A percentile compares a stretch with the other conserved stretches of the same genome.
Conservation (phyloP, 1,140 invertebrate species). For the Trachelipus rathkii region DNA sequence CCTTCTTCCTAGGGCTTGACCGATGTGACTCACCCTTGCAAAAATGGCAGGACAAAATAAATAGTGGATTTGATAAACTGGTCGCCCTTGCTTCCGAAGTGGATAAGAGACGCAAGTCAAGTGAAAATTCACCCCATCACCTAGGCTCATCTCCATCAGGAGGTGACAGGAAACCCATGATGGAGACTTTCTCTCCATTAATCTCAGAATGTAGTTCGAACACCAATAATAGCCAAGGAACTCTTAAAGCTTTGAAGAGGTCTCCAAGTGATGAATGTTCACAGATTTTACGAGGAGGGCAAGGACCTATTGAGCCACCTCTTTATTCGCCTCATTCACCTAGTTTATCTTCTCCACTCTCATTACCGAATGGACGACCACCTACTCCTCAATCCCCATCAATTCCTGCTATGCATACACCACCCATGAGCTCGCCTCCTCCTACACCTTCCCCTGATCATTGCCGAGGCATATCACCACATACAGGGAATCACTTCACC, state of each 20-base stretch:
- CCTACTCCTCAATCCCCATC: conserved; percentile 37
- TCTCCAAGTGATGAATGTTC: not conserved
- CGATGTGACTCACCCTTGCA: conserved; percentile 43
- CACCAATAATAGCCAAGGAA: not conserved
- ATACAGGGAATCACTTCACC: conserved; percentile 15
- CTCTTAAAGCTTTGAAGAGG: not conserved
- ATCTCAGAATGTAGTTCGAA: not conserved
- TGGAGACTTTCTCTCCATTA: conserved; percentile 19
- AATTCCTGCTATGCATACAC: conserved; percentile 35
- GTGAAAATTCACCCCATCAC: conserved; percentile 56
- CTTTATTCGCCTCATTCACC: conserved; percentile 48
- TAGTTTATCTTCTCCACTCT: conserved; percentile 44
- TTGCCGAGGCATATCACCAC: conserved; percentile 26
- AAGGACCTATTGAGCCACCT: conserved; percentile 44
- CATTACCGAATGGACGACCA: conserved; percentile 38
- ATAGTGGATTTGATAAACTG: conserved; percentile 77
- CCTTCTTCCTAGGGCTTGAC: conserved; percentile 26
- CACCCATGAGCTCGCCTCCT: conserved; percentile 43
- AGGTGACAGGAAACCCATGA: conserved; percentile 16
- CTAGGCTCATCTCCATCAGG: conserved; percentile 18
- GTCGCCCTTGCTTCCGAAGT: conserved; percentile 79
- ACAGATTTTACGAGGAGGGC: conserved; percentile 19
- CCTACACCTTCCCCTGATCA: conserved; percentile 39
- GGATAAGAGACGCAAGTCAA: conserved; percentile 71
- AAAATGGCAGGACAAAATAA: conserved; percentile 79